phyloP scores from a whole-genome alignment of 2,888 invertebrate species.

The Leptopilina drosophilae region DNA sequence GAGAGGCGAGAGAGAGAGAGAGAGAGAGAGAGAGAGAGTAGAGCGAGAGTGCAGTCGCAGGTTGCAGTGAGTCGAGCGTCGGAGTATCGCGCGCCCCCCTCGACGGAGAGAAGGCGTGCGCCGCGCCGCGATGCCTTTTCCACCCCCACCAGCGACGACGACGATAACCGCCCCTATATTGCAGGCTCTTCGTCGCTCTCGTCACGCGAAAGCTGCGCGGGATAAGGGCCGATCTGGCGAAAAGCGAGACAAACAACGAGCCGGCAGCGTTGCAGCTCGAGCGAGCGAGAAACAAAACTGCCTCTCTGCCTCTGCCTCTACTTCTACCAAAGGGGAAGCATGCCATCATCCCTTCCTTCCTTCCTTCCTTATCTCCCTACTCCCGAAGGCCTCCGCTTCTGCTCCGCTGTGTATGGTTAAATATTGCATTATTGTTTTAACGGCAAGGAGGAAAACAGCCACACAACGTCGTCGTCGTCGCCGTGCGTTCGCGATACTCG shows the following conservation, averaged over 20 bases:
- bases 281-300: conserved; percentile 56
- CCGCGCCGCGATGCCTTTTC: conserved; percentile 65
- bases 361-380: conserved; percentile 64
- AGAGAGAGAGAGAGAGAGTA: too few relatives aligned
- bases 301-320: conserved; percentile 45
- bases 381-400: conserved; percentile 60
- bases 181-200: conserved; percentile 55
- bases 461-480: conserved; percentile 55
- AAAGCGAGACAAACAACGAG: conserved; percentile 51
- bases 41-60: not conserved
- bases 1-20: too few relatives aligned
- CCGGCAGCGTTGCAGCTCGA: conserved; percentile 54
- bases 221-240: conserved; percentile 55
- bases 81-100: conserved; percentile 55
- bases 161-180: conserved; percentile 65
- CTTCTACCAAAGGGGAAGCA: conserved; percentile 48
- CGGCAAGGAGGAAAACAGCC: conserved; percentile 73
- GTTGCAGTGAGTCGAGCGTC: conserved; percentile 60
- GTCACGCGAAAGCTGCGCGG: conserved; percentile 59
- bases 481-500: conserved; percentile 60
- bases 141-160: conserved; percentile 62
- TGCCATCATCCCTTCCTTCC: conserved; percentile 58
- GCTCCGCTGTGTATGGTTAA: conserved; percentile 72
- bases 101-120: conserved; percentile 62
- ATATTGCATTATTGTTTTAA: conserved; percentile 77